phyloP scores from a whole-genome alignment of 2,888 invertebrate genomes.

The Macrosoma leucophasiata region DNA sequence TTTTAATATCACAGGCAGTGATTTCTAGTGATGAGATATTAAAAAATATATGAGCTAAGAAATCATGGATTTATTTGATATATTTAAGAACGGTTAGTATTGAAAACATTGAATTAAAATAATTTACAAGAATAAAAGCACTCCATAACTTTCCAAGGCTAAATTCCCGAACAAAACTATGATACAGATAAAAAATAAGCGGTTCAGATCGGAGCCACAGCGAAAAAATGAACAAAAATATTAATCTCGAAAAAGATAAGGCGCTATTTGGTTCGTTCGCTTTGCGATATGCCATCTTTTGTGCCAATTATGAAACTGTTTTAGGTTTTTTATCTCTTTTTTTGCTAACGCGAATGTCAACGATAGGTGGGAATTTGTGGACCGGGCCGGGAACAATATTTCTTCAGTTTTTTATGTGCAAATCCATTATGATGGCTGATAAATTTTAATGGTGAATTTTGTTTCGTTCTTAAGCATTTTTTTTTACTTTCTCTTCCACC shows the following conservation, averaged over 20 bases:
- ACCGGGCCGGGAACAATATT: slow-evolving; percentile 21
- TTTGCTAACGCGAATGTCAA: slow-evolving; percentile 37
- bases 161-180: slow-evolving; percentile 41
- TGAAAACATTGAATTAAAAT: too few relatives aligned
- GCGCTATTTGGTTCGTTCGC: slow-evolving; percentile 44
- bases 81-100: too few relatives aligned
- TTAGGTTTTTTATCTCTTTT: slow-evolving; percentile 40
- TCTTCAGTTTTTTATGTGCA: slow-evolving; percentile 1
- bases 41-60: too few relatives aligned
- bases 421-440: not conserved
- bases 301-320: slow-evolving; percentile 67
- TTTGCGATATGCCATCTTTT: slow-evolving; percentile 63
- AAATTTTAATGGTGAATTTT: not conserved
- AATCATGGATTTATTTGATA: too few relatives aligned
- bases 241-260: slow-evolving; percentile 63
- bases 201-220: slow-evolving; percentile 41
- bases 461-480: too few relatives aligned
- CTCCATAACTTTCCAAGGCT: slow-evolving; percentile 37
- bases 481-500: too few relatives aligned
- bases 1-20: too few relatives aligned
- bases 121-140: too few relatives aligned
- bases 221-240: slow-evolving; percentile 60
- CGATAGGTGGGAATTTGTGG: slow-evolving; percentile 56
- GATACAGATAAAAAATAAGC: slow-evolving; percentile 53
- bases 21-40: too few relatives aligned